Evolutionary conservation across 2,888 invertebrate species (phyloP), one percentile per base, ranked within the genome.

Genomic region (Timema podura): DNA sequence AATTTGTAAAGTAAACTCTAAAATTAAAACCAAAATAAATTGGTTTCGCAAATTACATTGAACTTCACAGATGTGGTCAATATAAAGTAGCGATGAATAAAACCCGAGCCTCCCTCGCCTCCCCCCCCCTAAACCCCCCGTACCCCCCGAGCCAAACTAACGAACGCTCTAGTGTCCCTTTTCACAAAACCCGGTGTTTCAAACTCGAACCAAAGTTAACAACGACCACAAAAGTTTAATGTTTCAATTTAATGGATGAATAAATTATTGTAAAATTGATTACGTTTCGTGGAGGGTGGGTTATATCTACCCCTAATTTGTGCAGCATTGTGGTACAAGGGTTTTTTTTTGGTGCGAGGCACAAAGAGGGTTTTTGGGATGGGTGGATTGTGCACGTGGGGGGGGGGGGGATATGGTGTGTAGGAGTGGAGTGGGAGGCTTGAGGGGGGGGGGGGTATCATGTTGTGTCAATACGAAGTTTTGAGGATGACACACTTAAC

Each of bases 221-320:
- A 30, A 30, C 30, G 30, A 30, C 30, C 30, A 30, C n/a, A 61
- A 61, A 61, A 61, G 61, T 61, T 61, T 30, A 30, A 13, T 11
- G 44, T 45, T 61, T 44, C 61, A 61, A 61, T 61, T 61, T 45
- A 13, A 9, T 45, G 61, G 61, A 61, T 61, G 61, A 61, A 61
- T 61, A 61, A 61, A 61, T 61, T 61, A 61, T 61, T 61, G 61
- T 61, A 30, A 61, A 61, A 61, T 45, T 61, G 61, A 61, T 61
- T 61, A 61, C 30, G 61, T 61, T 61, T 30, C 30, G 61, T 61
- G 44, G 61, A 61, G 61, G 10, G 61, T 30, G 16, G 30, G 16
- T 45, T 61, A 6, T 30, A 30, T 15, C 57, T 13, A 8, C 61
- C 30, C 44, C 61, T 61, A 61, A 61, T 61, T 30, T 61, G 61